A percentile compares a stretch with the other conserved stretches of the same genome.
These are phyloP conservation scores for Malurus splendens DNA, from an alignment of 2,797 vertebrate genomes.

Conservation along the genomic window DNA sequence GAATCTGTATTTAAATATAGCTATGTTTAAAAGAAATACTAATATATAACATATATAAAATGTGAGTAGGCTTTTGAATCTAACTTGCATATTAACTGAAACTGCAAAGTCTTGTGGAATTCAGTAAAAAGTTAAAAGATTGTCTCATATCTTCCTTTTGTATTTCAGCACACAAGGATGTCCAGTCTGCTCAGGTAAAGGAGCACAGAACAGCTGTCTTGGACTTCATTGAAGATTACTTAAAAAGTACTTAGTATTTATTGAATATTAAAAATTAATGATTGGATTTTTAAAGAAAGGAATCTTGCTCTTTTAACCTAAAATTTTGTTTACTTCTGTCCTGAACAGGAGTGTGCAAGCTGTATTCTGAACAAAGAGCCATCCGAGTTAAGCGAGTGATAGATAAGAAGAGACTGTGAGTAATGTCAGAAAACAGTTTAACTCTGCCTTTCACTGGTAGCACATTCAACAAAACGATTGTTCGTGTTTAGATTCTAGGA, in stretches of 20 bases:
- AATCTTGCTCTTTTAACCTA: neutral
- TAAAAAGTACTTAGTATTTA: constrained; percentile 79
- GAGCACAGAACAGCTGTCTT: constrained; percentile 86
- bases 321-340: neutral
- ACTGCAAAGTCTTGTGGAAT: neutral
- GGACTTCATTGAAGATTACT: constrained; percentile 88
- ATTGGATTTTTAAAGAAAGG: neutral
- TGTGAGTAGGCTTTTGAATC: neutral
- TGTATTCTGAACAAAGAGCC: constrained; percentile 96
- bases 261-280: neutral
- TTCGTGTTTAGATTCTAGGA: neutral
- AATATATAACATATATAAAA: neutral
- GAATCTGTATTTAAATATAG: neutral
- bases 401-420: constrained; percentile 96
- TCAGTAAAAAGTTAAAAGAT: neutral
- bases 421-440: constrained; percentile 29
- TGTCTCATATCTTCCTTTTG: neutral
- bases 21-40: neutral
- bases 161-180: constrained; percentile 82
- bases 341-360: constrained; percentile 86
- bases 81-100: neutral
- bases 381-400: constrained; percentile 91
- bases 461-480: neutral
- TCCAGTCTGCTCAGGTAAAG: constrained; percentile 83
- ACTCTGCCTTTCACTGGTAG: neutral